Base-by-base conservation (phyloP, 2,797 vertebrate species). In the Lates japonicus region DNA sequence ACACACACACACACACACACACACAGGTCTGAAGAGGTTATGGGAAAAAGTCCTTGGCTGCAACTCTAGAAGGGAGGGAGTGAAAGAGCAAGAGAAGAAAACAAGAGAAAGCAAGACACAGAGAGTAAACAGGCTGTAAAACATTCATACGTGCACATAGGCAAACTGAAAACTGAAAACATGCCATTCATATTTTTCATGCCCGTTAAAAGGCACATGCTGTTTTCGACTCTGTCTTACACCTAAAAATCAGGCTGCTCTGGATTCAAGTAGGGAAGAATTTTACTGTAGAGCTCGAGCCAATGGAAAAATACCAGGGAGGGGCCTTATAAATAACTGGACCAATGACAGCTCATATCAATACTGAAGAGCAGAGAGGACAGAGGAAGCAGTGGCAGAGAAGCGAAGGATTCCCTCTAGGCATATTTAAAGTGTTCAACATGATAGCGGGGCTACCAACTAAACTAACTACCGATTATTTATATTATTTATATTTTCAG, bases 21-120 rank as follows among this genome's bases (percentile, higher is more conserved):
- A 89, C 86, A 85, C 74, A 80, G 83, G 84, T 83, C 90, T 84
- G 51, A 73, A 82, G 86, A 74, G 89, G 88, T 91, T 92, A 88
- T 92, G 89, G 87, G 91, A 90, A 92, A 78, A 49, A 90, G 73
- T 80, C 61, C 77, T 89, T 87, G 83, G 88, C 87, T 72, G 22
- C 69, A 75, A 61, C 80, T 72, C 62, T 54, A 52, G 46, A 29
- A 60, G 58, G 9, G 46, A 73, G 75, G 33, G 55, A 80, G 68
- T 46, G 55, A 85, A 70, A 70, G 39, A 82, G 75, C 37, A 10
- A 72, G 41, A 78, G 51, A 74, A 51, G n/a, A 55, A 74, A 75
- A 76, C 59, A 73, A 81, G 60, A 74, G 60, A 61, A 49, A 67
- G 58, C 62, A 71, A 41, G 22, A 70, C 66, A 61, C 2, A 44